A percentile compares a stretch with the other conserved stretches of the same genome.
Evolutionary conservation across 2,888 invertebrate species (phyloP).

Genomic region (Tortrix viridana): DNA sequence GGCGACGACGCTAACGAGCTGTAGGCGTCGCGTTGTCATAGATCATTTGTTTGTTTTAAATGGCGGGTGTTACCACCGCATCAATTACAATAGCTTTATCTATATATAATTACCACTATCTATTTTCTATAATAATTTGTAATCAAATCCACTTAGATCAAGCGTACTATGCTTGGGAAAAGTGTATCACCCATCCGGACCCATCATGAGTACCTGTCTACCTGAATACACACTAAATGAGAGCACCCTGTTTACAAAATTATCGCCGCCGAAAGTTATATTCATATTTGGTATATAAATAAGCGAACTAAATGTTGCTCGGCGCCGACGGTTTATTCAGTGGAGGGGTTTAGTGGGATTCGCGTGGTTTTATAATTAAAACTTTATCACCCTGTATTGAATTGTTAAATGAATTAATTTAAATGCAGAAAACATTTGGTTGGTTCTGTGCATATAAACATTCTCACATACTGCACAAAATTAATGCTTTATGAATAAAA

Average conservation of each 20-base stretch:
- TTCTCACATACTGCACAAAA: background rate
- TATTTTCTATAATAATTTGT: too few relatives aligned
- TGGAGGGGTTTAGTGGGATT: conserved; percentile 20
- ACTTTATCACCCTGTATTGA: conserved; percentile 24
- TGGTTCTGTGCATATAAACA: conserved; percentile 21
- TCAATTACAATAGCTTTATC: too few relatives aligned
- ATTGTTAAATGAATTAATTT: conserved; percentile 22
- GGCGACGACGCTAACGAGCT: conserved; percentile 55
- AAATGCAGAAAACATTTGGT: conserved; percentile 31
- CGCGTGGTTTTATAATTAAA: conserved; percentile 31
- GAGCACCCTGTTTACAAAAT: too few relatives aligned
- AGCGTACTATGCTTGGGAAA: too few relatives aligned
- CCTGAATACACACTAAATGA: too few relatives aligned
- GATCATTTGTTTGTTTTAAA: background rate
- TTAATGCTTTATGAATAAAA: too few relatives aligned
- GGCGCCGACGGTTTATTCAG: conserved; percentile 16
- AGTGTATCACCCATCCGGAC: too few relatives aligned
- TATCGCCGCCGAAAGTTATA: too few relatives aligned
- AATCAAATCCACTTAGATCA: too few relatives aligned
- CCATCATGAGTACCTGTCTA: too few relatives aligned
- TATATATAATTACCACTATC: too few relatives aligned
- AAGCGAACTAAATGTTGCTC: conserved; percentile 3
- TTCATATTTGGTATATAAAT: too few relatives aligned
- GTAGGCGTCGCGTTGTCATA: conserved; percentile 19
- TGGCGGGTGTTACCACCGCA: background rate